A percentile compares a stretch with the other conserved stretches of the same genome.
Conservation (phyloP, 2,888 invertebrate genomes). For the Hipparchia sbordonii region DNA sequence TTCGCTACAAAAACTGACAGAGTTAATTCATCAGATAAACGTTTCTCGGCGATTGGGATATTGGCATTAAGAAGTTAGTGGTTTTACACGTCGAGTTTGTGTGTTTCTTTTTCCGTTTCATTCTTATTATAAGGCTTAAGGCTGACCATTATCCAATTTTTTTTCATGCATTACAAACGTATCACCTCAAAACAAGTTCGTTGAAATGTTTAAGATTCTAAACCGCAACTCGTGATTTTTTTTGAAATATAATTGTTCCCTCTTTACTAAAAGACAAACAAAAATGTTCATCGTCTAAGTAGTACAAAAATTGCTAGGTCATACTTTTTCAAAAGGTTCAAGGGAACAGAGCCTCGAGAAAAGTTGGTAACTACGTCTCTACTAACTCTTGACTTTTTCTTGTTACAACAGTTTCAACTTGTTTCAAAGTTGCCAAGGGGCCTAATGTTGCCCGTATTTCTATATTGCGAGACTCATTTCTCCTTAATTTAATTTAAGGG, state of each 20-base stretch:
- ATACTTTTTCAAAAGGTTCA: conserved; percentile 14
- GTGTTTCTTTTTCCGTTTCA: too few relatives aligned
- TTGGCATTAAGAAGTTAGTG: too few relatives aligned
- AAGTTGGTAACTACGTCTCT: conserved; percentile 15
- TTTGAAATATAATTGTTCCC: not conserved
- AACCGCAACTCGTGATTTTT: too few relatives aligned
- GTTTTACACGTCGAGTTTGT: too few relatives aligned
- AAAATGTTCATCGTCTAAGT: not conserved
- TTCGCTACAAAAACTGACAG: too few relatives aligned
- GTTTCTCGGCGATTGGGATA: too few relatives aligned
- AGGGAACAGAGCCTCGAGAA: conserved; percentile 9
- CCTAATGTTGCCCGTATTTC: conserved; percentile 15
- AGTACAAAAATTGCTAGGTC: conserved; percentile 3
- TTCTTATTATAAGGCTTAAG: too few relatives aligned
- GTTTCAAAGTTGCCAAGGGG: conserved; percentile 12
- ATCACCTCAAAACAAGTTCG: too few relatives aligned
- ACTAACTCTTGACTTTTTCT: conserved; percentile 14
- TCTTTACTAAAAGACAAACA: not conserved
- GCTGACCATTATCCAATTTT: too few relatives aligned
- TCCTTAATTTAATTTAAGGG: conserved; percentile 1
- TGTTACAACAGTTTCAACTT: conserved; percentile 21
- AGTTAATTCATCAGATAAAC: too few relatives aligned
- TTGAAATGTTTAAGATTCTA: too few relatives aligned
- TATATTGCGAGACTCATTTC: conserved; percentile 8
- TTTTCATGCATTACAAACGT: too few relatives aligned